Evolutionary conservation across 2,113 vertebrate genomes (phyloP).

Genomic region (Prochilodus magdalenae): DNA sequence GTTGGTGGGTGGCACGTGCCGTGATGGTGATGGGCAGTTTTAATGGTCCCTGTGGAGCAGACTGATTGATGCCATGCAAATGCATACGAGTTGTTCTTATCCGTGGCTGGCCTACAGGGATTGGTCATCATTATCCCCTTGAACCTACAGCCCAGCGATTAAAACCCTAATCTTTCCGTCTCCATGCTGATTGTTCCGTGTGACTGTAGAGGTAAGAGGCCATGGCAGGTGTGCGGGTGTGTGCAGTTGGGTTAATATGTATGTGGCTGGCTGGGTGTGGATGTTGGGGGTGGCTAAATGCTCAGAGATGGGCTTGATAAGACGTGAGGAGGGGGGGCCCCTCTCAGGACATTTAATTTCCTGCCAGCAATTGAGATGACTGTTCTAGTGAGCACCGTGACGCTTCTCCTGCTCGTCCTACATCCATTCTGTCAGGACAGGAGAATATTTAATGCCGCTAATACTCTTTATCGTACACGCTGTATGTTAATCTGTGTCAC

Average conservation of each 20-base stretch:
- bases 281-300: constrained; percentile 10
- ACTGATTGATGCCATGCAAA: not conserved
- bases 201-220: not conserved
- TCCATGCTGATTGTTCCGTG: constrained; percentile 19
- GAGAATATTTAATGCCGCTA: constrained; percentile 44
- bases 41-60: not conserved
- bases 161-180: constrained; percentile 3
- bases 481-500: constrained; percentile 41
- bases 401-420: constrained; percentile 11
- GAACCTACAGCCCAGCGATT: not conserved
- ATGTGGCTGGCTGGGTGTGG: constrained; percentile 11
- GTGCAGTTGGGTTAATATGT: constrained; percentile 10
- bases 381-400: constrained; percentile 26
- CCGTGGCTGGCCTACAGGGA: not conserved
- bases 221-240: constrained; percentile 26
- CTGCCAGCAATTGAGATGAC: constrained; percentile 50
- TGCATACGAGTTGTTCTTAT: not conserved
- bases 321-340: not conserved
- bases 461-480: constrained; percentile 31
- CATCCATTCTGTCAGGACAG: constrained; percentile 31
- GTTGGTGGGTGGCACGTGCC: not conserved
- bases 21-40: not conserved
- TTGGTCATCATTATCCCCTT: not conserved
- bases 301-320: constrained; percentile 39
- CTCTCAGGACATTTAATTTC: constrained; percentile 55